phyloP scores from a whole-genome alignment of 2,888 invertebrate species.

The Eretmocerus hayati region DNA sequence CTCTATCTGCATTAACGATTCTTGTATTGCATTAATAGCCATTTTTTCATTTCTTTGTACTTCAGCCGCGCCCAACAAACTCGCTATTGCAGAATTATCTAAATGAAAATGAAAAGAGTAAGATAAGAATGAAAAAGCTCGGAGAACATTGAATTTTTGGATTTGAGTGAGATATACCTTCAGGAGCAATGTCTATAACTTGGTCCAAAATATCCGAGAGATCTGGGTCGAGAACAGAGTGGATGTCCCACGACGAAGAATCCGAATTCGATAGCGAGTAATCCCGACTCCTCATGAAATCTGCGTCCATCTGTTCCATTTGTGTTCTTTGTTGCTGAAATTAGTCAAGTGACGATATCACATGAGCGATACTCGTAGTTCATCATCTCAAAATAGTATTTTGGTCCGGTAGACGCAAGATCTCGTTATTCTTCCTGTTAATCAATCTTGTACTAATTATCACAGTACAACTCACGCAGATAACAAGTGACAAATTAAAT shows the following conservation, averaged over 20 bases:
- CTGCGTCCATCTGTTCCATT: conserved; percentile 45
- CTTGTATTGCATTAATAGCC: conserved; percentile 80
- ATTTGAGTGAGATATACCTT: too few relatives aligned
- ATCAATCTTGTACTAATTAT: too few relatives aligned
- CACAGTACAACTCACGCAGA: too few relatives aligned
- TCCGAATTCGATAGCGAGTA: conserved; percentile 38
- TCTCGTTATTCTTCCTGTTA: too few relatives aligned
- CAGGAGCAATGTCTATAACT: conserved; percentile 74
- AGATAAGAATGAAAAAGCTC: too few relatives aligned
- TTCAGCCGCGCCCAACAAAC: conserved; percentile 47
- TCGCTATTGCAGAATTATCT: conserved; percentile 38
- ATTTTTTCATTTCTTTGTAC: conserved; percentile 59
- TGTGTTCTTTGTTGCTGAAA: conserved; percentile 40
- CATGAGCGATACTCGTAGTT: too few relatives aligned
- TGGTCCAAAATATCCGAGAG: conserved; percentile 80
- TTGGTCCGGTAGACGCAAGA: too few relatives aligned
- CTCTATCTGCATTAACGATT: conserved; percentile 83
- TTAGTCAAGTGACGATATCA: too few relatives aligned
- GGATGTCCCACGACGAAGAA: conserved; percentile 45
- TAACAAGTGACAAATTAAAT: too few relatives aligned
- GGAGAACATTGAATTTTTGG: too few relatives aligned
- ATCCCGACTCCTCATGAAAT: conserved; percentile 44
- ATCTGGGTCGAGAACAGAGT: conserved; percentile 58
- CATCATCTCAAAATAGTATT: too few relatives aligned
- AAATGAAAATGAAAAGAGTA: not conserved